Percentiles rank a stretch among this genome's conserved stretches.
phyloP scores from a whole-genome alignment of 2,888 invertebrate species.

The Hemistola chrysoprasaria region DNA sequence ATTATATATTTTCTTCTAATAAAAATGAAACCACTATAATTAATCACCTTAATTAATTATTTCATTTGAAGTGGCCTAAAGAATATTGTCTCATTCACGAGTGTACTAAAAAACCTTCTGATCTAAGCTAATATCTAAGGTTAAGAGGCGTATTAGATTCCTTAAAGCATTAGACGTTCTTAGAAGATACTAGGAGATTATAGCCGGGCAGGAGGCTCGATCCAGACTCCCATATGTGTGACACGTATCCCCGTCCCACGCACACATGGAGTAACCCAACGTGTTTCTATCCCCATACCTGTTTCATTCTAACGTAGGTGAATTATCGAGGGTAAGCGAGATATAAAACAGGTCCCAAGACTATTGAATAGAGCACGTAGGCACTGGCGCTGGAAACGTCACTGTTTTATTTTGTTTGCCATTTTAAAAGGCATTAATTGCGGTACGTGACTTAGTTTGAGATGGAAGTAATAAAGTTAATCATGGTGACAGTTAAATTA shows the following conservation, averaged over 20 bases:
- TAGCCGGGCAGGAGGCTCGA: constrained; percentile 58
- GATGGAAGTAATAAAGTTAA: no score
- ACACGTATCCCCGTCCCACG: constrained; percentile 51
- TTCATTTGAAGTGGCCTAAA: no score
- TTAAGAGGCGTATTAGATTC: constrained; percentile 51
- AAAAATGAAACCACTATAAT: no score
- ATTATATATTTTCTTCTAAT: no score
- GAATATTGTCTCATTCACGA: no score
- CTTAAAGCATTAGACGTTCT: constrained; percentile 78
- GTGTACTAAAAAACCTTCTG: no score
- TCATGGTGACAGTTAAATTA: no score
- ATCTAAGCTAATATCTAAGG: not conserved
- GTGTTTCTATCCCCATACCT: constrained; percentile 63
- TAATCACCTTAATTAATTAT: no score
- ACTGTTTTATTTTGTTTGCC: constrained; percentile 8
- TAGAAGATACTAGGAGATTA: constrained; percentile 77
- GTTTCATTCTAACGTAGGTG: constrained; percentile 42
- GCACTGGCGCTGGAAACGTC: constrained; percentile 21
- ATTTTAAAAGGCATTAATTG: no score
- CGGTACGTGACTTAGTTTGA: no score
- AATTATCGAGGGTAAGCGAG: constrained; percentile 35
- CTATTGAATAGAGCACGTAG: constrained; percentile 21
- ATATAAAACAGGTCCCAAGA: constrained; percentile 38
- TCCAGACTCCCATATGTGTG: constrained; percentile 55
- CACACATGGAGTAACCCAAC: constrained; percentile 48